These are phyloP conservation scores for Torymus aiolomorphi DNA, from an alignment of 2,888 invertebrate genomes.

Conservation along the genomic window DNA sequence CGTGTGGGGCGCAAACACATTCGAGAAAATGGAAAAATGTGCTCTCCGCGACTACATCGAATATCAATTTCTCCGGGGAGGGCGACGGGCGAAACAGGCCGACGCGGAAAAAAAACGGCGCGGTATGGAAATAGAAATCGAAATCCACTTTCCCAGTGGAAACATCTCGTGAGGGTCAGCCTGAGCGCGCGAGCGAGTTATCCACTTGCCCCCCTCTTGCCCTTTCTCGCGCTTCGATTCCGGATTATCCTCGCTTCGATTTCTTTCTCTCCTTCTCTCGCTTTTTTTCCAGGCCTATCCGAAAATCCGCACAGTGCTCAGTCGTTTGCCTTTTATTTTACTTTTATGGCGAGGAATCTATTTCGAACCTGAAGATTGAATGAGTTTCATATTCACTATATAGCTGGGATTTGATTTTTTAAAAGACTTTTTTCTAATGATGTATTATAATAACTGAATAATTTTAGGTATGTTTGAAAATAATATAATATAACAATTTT, in stretches of 20 bases:
- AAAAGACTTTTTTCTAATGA: too few species aligned
- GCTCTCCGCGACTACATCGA: constrained; percentile 63
- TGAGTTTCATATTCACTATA: too few species aligned
- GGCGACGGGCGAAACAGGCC: constrained; percentile 48
- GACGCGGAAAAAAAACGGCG: constrained; percentile 39
- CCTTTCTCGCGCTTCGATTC: constrained; percentile 42
- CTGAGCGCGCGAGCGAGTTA: constrained; percentile 31
- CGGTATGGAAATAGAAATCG: constrained; percentile 74
- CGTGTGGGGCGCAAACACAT: constrained; percentile 12
- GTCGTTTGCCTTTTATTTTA: not conserved
- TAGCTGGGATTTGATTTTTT: too few species aligned
- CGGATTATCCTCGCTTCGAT: constrained; percentile 47
- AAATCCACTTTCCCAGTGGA: constrained; percentile 74
- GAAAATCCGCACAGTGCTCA: not conserved
- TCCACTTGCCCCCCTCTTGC: constrained; percentile 27
- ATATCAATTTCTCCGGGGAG: constrained; percentile 70
- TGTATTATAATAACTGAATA: too few species aligned
- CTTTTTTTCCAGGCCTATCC: not conserved
- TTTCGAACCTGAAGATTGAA: too few species aligned
- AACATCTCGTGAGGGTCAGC: constrained; percentile 67
- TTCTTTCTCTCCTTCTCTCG: constrained; percentile 30
- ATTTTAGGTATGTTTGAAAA: too few species aligned
- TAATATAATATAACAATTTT: too few species aligned
- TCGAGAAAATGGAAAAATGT: constrained; percentile 50
- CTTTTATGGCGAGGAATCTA: too few species aligned